Evolutionary conservation across 2,113 vertebrate species (phyloP).

Genomic region (Pardalotus punctatus): DNA sequence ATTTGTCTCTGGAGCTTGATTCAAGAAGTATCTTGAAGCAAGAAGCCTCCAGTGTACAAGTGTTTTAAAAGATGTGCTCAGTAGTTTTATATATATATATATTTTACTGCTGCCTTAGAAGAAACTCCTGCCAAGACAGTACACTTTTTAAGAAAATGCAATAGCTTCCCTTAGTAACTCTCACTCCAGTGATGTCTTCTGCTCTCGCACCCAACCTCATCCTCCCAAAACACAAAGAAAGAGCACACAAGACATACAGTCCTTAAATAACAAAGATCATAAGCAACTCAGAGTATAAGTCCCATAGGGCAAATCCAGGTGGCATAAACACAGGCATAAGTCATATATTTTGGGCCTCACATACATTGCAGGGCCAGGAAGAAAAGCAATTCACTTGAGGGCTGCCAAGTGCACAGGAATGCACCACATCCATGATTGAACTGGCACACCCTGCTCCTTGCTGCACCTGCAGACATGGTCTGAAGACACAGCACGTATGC

Average conservation of each 20-base stretch:
- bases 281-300: neutral
- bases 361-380: neutral
- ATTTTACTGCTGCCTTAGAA: conserved; percentile 38
- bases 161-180: neutral
- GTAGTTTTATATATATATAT: neutral
- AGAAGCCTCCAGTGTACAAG: conserved; percentile 37
- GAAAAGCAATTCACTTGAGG: neutral
- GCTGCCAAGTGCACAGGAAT: neutral
- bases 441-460: neutral
- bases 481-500: accelerated
- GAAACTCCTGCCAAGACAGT: conserved; percentile 12
- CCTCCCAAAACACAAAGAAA: neutral
- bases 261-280: neutral
- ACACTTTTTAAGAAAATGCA: conserved; percentile 14
- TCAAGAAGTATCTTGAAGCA: neutral
- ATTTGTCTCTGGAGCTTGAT: neutral
- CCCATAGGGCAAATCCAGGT: neutral
- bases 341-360: neutral
- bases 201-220: neutral
- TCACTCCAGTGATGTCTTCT: neutral
- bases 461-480: neutral
- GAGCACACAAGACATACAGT: neutral
- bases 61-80: neutral
- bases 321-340: neutral
- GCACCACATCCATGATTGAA: neutral